Percentiles rank a stretch among this genome's conserved stretches.
phyloP scores from a whole-genome alignment of 2,113 vertebrate genomes.

The Gallinago media region DNA sequence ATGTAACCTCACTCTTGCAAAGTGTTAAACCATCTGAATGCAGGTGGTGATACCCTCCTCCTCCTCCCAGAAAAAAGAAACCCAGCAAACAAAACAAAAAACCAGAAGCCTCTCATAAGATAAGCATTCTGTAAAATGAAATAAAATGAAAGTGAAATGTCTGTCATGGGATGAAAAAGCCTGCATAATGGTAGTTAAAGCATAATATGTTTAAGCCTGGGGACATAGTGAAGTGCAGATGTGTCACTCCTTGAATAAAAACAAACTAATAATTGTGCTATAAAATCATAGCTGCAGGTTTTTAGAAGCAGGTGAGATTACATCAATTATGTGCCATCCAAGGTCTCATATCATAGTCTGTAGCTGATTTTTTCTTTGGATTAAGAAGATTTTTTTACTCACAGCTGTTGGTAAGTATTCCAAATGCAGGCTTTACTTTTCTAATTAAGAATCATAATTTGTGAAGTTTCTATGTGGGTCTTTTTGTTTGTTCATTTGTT shows the following conservation, averaged over 20 bases:
- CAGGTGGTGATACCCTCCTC: neutral
- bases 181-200: neutral
- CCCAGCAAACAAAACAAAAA: neutral
- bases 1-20: neutral
- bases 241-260: neutral
- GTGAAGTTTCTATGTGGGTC: neutral
- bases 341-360: neutral
- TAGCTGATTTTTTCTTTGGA: neutral
- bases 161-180: neutral
- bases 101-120: neutral
- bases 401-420: neutral
- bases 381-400: neutral
- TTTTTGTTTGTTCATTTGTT: rapidly evolving
- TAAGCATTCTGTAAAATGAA: neutral
- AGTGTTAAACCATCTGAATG: neutral
- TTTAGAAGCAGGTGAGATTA: neutral
- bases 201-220: neutral
- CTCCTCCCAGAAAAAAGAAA: neutral
- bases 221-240: neutral
- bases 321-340: neutral
- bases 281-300: neutral
- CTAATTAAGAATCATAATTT: neutral
- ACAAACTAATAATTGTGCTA: neutral
- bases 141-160: neutral
- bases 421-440: neutral